Conservation (phyloP, 2,113 vertebrate species). For the Thryonomys swinderianus region DNA sequence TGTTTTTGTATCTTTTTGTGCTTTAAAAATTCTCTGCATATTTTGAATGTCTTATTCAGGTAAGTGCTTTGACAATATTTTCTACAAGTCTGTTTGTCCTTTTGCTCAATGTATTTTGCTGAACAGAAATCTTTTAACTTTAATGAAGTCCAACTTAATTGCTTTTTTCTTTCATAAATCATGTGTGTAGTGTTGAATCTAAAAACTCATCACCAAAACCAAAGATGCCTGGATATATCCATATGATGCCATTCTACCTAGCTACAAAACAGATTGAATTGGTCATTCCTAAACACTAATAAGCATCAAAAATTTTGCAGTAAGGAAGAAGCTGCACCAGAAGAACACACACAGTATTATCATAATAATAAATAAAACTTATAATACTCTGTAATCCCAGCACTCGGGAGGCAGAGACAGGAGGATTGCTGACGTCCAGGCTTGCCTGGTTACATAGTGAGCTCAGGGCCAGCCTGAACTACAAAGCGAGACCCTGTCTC, state of each 20-base stretch:
- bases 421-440: too few species aligned
- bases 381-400: too few species aligned
- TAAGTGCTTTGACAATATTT: background rate
- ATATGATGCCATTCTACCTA: background rate
- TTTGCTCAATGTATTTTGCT: background rate
- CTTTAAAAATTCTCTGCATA: background rate
- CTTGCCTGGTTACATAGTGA: too few species aligned
- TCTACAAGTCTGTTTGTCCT: background rate
- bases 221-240: background rate
- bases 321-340: background rate
- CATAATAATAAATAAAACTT: fast-evolving
- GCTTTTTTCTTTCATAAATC: background rate
- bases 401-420: too few species aligned
- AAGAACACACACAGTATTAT: background rate
- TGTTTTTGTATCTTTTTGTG: background rate
- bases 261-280: background rate
- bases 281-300: background rate
- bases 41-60: background rate
- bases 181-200: background rate
- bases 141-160: background rate
- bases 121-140: background rate
- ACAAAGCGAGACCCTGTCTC: too few species aligned
- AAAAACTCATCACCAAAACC: background rate
- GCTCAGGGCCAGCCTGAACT: too few species aligned
- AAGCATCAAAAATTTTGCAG: background rate